These are phyloP conservation scores for Astreopora myriophthalma DNA, from an alignment of 64 coral and sea anemone genomes.

Conservation along the genomic window DNA sequence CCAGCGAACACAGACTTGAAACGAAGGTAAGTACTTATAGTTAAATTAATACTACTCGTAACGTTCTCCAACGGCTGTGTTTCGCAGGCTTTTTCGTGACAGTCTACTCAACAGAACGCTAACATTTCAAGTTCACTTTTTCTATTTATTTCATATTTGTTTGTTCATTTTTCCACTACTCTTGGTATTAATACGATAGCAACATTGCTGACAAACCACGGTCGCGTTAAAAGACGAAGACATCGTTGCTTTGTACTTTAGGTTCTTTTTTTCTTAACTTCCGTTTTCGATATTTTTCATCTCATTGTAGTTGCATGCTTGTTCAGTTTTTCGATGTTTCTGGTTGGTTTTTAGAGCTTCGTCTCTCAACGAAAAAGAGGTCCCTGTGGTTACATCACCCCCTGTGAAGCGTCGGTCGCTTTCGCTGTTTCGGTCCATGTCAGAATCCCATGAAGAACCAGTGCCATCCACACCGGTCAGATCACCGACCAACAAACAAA, in stretches of 20 bases:
- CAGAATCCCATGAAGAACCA: conserved; percentile 23
- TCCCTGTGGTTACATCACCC: neutral
- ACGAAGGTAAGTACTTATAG: conserved; percentile 25
- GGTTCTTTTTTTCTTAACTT: too few species aligned
- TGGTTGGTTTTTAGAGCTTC: conserved; percentile 2
- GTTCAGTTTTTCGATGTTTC: neutral
- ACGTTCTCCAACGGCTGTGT: neutral
- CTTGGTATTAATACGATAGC: too few species aligned
- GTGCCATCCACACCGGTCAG: neutral
- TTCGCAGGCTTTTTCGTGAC: neutral
- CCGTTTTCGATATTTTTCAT: too few species aligned
- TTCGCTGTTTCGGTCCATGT: conserved; percentile 46
- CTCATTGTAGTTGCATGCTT: neutral
- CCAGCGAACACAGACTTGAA: neutral
- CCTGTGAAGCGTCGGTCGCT: conserved; percentile 1
- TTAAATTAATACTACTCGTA: too few species aligned
- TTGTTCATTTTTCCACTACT: too few species aligned
- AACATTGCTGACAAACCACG: too few species aligned
- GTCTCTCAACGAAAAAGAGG: conserved; percentile 2
- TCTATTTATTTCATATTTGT: too few species aligned
- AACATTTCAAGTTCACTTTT: too few species aligned
- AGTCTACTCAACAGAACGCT: neutral
- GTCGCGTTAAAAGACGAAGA: too few species aligned
- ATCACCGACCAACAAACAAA: conserved; percentile 23
- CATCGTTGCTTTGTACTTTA: too few species aligned